Evolutionary conservation across 2,113 vertebrate genomes (phyloP).

Genomic region (Eclectus roratus): DNA sequence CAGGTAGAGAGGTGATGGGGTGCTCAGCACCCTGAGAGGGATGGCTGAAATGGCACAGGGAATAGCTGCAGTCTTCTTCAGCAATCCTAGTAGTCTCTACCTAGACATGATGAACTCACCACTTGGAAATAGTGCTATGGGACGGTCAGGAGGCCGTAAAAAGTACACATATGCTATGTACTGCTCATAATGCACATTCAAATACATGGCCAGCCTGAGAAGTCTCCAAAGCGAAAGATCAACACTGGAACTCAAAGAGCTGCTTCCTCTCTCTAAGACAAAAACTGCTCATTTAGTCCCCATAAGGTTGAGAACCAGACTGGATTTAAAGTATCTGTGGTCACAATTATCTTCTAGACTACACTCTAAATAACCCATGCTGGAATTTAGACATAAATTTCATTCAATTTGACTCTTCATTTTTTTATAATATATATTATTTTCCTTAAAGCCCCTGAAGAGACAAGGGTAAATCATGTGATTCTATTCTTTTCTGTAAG

Average conservation of each 20-base stretch:
- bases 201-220: neutral
- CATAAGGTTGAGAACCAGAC: neutral
- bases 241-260: neutral
- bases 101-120: accelerated
- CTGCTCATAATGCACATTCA: accelerated
- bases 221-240: neutral
- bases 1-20: neutral
- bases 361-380: accelerated
- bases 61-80: neutral
- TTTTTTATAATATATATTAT: neutral
- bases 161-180: neutral
- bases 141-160: neutral
- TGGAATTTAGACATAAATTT: neutral
- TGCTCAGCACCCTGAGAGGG: neutral
- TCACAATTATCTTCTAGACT: neutral
- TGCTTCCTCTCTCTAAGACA: neutral
- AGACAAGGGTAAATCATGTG: neutral
- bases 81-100: too few relatives aligned
- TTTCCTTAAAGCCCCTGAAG: neutral
- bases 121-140: neutral
- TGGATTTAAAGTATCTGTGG: neutral
- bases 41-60: neutral
- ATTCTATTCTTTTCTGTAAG: neutral
- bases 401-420: neutral
- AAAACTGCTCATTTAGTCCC: neutral